A percentile compares a stretch with the other conserved stretches of the same genome.
phyloP scores from a whole-genome alignment of 1,140 invertebrate genomes.

The Hylaeus anthracinus region DNA sequence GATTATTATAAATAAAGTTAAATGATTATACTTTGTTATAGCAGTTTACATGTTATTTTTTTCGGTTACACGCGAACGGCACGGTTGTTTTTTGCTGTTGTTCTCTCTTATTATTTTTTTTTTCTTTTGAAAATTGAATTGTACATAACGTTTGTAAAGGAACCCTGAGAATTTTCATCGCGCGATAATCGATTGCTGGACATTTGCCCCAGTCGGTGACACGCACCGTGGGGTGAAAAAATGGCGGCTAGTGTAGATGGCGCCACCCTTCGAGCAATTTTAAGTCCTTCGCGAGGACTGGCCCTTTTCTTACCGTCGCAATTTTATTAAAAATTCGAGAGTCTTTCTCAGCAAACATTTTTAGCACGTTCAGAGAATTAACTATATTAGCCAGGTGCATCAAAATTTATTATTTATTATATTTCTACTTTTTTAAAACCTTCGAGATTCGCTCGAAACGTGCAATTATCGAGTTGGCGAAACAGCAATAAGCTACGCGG shows the following conservation, averaged over 20 bases:
- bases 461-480: background rate
- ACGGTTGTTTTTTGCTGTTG: background rate
- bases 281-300: slow-evolving; percentile 3
- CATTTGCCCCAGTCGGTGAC: no score
- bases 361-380: no score
- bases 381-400: no score
- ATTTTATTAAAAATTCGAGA: background rate
- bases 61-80: background rate
- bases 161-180: slow-evolving; percentile 47
- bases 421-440: no score
- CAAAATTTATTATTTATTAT: no score
- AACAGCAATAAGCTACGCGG: slow-evolving; percentile 18
- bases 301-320: background rate
- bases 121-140: slow-evolving; percentile 5
- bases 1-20: slow-evolving; percentile 52
- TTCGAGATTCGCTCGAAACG: background rate
- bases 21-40: slow-evolving; percentile 52
- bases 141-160: slow-evolving; percentile 36
- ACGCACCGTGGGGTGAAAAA: no score
- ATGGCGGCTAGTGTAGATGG: no score
- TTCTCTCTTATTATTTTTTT: background rate
- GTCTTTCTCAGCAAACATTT: background rate
- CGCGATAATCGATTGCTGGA: no score
- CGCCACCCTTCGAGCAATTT: background rate
- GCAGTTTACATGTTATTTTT: slow-evolving; percentile 42